Conservation (phyloP, 2,888 invertebrate species). For the Tachina lurida region DNA sequence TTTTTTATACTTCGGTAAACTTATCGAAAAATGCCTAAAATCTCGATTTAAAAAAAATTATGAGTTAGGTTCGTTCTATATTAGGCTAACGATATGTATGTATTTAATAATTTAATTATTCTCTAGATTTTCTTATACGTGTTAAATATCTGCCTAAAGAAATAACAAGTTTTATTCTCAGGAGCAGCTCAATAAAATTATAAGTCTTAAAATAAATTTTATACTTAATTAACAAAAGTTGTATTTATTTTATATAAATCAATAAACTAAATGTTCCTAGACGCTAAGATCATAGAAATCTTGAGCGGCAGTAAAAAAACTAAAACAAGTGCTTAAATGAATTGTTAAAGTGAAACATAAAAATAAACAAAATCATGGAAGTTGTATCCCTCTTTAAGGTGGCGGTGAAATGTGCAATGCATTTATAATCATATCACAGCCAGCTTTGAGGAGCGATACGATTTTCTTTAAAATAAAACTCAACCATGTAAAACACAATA, state of each 20-base stretch:
- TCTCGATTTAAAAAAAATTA: no score
- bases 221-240: neutral
- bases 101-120: no score
- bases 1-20: no score
- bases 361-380: conserved; percentile 46
- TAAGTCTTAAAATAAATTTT: no score
- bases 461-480: conserved; percentile 55
- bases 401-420: conserved; percentile 77
- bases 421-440: conserved; percentile 78
- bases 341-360: conserved; percentile 33
- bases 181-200: no score
- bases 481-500: conserved; percentile 40
- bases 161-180: no score
- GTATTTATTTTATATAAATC: neutral
- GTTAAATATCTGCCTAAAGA: no score
- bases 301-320: neutral
- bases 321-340: conserved; percentile 26
- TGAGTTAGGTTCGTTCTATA: no score
- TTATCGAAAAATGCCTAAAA: no score
- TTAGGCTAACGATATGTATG: no score
- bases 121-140: no score
- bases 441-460: conserved; percentile 80
- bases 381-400: conserved; percentile 76
- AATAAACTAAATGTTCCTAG: neutral
- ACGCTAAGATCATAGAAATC: conserved; percentile 18